A percentile compares a stretch with the other conserved stretches of the same genome.
Evolutionary conservation across 2,888 invertebrate genomes (phyloP).

Genomic region (Odontocerum albicorne): DNA sequence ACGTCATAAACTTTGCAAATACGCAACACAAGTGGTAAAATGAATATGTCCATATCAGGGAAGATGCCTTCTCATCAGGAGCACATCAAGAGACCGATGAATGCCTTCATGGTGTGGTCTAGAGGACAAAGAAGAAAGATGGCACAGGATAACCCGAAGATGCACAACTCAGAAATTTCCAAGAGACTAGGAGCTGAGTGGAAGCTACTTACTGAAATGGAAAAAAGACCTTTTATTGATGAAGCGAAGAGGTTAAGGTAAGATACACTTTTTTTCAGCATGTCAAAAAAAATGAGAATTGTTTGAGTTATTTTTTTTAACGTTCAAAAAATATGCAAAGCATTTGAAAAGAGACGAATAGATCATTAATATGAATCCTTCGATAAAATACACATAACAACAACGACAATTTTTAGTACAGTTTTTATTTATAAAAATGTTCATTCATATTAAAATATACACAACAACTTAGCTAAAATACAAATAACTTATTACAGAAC

Average conservation of each 20-base stretch:
- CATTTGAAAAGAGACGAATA: too few species aligned
- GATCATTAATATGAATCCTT: too few species aligned
- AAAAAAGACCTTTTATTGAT: constrained; percentile 88
- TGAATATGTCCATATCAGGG: constrained; percentile 32
- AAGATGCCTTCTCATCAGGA: constrained; percentile 55
- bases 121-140: constrained; percentile 86
- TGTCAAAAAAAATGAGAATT: background rate
- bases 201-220: constrained; percentile 83
- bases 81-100: constrained; percentile 94
- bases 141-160: constrained; percentile 92
- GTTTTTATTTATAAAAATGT: too few species aligned
- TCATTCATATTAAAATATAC: too few species aligned
- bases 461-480: too few species aligned
- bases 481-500: too few species aligned
- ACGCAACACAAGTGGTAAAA: constrained; percentile 2
- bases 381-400: too few species aligned
- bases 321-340: background rate
- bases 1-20: too few species aligned
- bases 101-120: constrained; percentile 95
- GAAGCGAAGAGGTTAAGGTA: constrained; percentile 87
- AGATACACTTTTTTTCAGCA: too few species aligned
- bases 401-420: too few species aligned
- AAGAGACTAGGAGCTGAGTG: constrained; percentile 86
- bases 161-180: constrained; percentile 92
- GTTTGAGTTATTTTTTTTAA: background rate